phyloP scores from a whole-genome alignment of 2,797 vertebrate genomes.

The Propithecus perrieri region DNA sequence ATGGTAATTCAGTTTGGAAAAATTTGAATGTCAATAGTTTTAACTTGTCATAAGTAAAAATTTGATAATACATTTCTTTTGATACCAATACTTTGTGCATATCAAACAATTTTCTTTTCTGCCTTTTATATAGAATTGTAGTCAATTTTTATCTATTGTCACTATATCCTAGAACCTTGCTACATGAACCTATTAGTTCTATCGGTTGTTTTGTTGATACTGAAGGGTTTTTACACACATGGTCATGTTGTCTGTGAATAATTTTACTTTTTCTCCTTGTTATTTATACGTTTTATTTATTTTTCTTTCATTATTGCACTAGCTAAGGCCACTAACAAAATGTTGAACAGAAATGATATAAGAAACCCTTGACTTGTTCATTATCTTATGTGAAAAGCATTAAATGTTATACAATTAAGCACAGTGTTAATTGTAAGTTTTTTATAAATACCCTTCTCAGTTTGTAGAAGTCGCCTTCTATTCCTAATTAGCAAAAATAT shows the following conservation, averaged over 20 bases:
- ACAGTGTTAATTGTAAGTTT: neutral
- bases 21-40: neutral
- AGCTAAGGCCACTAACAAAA: neutral
- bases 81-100: neutral
- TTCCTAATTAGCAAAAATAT: neutral
- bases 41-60: neutral
- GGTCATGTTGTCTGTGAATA: neutral
- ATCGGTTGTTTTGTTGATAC: neutral
- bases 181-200: neutral
- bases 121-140: neutral
- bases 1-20: neutral
- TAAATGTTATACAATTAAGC: neutral
- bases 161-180: neutral
- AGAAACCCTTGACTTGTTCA: neutral
- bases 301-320: neutral
- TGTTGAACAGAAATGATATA: neutral
- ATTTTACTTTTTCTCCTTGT: neutral
- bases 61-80: neutral
- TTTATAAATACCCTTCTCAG: neutral
- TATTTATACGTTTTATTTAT: neutral
- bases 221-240: neutral
- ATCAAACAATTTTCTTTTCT: neutral
- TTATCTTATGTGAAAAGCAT: neutral
- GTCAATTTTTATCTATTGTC: neutral
- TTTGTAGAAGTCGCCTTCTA: neutral